Base-by-base conservation (phyloP, 2,888 invertebrate species). In the Stenurella melanura region DNA sequence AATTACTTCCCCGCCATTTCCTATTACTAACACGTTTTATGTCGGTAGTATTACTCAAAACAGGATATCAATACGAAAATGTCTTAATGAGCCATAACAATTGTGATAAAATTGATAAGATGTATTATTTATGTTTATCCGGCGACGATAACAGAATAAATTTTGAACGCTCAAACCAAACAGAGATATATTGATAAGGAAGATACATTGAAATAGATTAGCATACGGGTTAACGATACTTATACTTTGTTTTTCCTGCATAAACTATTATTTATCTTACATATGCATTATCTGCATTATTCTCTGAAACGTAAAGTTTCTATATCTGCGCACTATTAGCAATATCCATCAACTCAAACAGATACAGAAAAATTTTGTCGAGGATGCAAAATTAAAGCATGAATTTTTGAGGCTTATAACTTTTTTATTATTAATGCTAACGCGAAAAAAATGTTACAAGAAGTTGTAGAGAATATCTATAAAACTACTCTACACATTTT, bases 1-100 rank as follows among this genome's bases (percentile, higher is more conserved):
- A 67, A 67, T 67, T 67, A 54, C 67, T 67, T 67, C 67, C 67
- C 67, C 67, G 54, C 21, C n/a, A 67, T 67, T 67, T 67, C 67
- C 67, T 67, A 67, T 67, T 67, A 67, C 67, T 67, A 67, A 67
- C 54, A 67, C 12, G 64, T 64, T 67, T 67, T 50, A 67, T 67
- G 67, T 67, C 12, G 11, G 54, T 67, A 26, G 18, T 67, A 67
- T 67, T 54, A 18, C 67, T 54, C 54, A 67, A 21, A 67, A 54
- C 67, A 67, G 67, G 67, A 67, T 67, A 67, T 26, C 50, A 54
- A 54, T 50, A 21, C 26, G 67, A 67, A 67, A 18, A 54, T 67
- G 54, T 54, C 67, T 54, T 67, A 67, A 67, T 67, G 67, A 21
- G 34, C 38, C 38, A 42, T 64, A 64, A 64, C 12, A 42, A 18